phyloP scores from a whole-genome alignment of 1,140 invertebrate genomes.

The Arctopsyche grandis region DNA sequence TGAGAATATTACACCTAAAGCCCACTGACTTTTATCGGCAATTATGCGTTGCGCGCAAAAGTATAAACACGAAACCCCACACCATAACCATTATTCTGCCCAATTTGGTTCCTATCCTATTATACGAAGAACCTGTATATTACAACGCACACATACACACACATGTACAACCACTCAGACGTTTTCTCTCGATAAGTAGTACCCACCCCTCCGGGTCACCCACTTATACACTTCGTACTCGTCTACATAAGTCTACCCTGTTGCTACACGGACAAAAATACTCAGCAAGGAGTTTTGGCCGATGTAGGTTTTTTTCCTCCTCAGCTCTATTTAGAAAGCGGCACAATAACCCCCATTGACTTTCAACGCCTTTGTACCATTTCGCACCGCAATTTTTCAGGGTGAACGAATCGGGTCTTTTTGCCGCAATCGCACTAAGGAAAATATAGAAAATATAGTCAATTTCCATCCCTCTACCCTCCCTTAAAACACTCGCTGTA shows the following conservation, averaged over 20 bases:
- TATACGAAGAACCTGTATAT: conserved; percentile 19
- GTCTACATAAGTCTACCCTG: conserved; percentile 2
- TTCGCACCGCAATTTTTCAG: conserved; percentile 7
- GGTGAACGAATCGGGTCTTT: conserved; percentile 13
- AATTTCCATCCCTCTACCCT: no score
- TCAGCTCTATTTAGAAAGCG: conserved; percentile 11
- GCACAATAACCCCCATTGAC: conserved; percentile 31
- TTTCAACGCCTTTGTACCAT: conserved; percentile 14
- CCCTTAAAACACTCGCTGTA: neutral
- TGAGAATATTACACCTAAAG: neutral
- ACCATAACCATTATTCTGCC: conserved; percentile 36
- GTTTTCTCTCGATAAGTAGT: conserved; percentile 15
- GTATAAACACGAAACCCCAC: neutral
- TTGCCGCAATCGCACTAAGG: neutral
- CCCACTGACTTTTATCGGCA: conserved; percentile 16
- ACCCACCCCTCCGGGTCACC: neutral
- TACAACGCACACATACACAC: neutral
- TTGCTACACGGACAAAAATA: conserved; percentile 10
- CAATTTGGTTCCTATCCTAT: conserved; percentile 36
- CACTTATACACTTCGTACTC: neutral
- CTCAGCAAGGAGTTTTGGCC: neutral
- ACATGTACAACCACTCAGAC: neutral
- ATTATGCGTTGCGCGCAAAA: conserved; percentile 15
- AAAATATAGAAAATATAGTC: neutral
- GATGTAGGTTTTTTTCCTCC: neutral